Base-by-base conservation (phyloP, 2,797 vertebrate genomes). In the Phyllotis vaccarum region DNA sequence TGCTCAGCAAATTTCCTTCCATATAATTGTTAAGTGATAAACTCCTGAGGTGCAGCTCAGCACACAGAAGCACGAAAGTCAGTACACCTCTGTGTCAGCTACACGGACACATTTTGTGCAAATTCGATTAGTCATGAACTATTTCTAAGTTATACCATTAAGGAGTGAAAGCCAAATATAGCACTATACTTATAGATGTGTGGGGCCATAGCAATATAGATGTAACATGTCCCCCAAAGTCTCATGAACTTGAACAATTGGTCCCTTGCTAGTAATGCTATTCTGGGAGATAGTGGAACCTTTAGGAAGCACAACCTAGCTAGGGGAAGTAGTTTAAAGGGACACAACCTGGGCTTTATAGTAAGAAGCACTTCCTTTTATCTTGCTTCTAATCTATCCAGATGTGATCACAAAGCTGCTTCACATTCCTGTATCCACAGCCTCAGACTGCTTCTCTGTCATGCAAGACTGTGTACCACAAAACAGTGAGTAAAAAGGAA, bases 81-180 rank as follows among this genome's bases (percentile, higher is more conserved):
- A 37, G 5, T 13, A 27, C 24, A 3, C 16, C 3, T 8, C n/a
- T 16, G 0, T 72, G 27, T 27, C 54, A 5, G 2, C 31, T 58
- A 40, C 16, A 49, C 14, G 40, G 2, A 43, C 3, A n/a, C 34
- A 5, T 68, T 75, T 90, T 54, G 21, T 86, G 66, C 22, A 46
- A 62, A 6, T 60, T 74, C n/a, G 74, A 40, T 27, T 62, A 60
- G 10, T 86, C 49, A 81, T 66, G 29, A 81, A 74, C 43, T 81
- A 68, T 54, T 92, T 83, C 37, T 62, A 16, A 80, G 66, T 31
- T 52, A 86, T 11, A 14, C 0, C 31, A 60, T 90, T 54, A 79
- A 86, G 40, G 22, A 76, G 58, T 3, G 68, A 49, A 86, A 21
- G 4, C 40, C 29, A 68, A 81, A 68, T 8, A 92, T 40, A 52